Evolutionary conservation across 2,797 vertebrate species (phyloP), one percentile per base, ranked within the genome.

Genomic region (Salmo trutta): DNA sequence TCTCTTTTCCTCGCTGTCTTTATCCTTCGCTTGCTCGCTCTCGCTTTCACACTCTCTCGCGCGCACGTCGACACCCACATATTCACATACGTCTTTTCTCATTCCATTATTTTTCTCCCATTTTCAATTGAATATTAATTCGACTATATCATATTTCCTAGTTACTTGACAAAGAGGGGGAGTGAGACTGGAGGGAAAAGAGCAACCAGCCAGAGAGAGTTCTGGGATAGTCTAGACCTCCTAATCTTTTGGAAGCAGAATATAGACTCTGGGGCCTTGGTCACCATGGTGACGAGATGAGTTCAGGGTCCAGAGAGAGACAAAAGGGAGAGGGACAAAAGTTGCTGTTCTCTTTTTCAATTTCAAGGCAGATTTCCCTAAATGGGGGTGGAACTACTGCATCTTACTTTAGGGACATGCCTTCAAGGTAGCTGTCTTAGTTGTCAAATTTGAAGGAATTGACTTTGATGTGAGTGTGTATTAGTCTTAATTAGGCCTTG

Each of bases 401-500:
- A 27, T 51, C 19, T 70, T n/a, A 0, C 31, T 24, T 54, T 21
- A 53, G 47, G 21, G 19, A n/a, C 71, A 29, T 71, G n/a, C 14
- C 36, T 51, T 59, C 56, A 19, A 59, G 56, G 56, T 5, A 27
- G 21, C 70, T 51, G 21, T 47, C 41, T 47, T 47, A 47, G 36
- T 21, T 71, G 69, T 56, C 51, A 73, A 0, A 7, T 29, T 7
- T n/a, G 1, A 36, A 41, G 14, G 10, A 21, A 15, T 2, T 5
- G n/a, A 5, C 19, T 70, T 16, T n/a, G 36, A 47, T n/a, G 41
- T 71, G 7, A 4, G 19, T 29, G 51, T 77, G 70, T 59, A 54
- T 70, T 86, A 75, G 76, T 71, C 73, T 67, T 89, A 89, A 91
- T 91, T 91, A 85, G 84, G 69, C 75, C 75, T 79, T 7, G 73